These are phyloP conservation scores for Monopterus albus DNA, from an alignment of 2,113 vertebrate species.

Conservation along the genomic window DNA sequence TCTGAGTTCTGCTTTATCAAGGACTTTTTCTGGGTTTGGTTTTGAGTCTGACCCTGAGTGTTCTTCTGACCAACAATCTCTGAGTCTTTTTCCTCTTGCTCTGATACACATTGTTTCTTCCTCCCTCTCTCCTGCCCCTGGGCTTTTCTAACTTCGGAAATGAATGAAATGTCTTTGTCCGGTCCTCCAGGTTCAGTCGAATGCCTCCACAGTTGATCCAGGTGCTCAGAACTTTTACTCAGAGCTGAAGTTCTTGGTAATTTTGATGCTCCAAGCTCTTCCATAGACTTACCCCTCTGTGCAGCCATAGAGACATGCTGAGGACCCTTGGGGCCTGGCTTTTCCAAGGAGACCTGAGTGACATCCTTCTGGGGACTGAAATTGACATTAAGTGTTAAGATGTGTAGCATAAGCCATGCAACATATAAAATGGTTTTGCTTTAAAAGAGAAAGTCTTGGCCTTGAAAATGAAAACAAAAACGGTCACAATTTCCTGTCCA, in stretches of 20 bases:
- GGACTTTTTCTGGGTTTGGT: constrained; percentile 50
- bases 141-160: constrained; percentile 31
- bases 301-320: constrained; percentile 61
- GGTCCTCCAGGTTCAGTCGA: constrained; percentile 5
- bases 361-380: constrained; percentile 62
- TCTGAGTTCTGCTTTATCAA: constrained; percentile 54
- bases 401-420: not conserved
- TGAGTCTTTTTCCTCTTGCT: constrained; percentile 32
- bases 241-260: constrained; percentile 52
- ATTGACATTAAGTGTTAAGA: constrained; percentile 17
- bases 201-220: constrained; percentile 65
- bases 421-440: constrained; percentile 3
- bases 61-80: constrained; percentile 37
- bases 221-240: constrained; percentile 83
- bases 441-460: not conserved
- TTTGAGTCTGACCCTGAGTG: constrained; percentile 54
- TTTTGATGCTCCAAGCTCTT: constrained; percentile 75
- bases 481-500: not conserved
- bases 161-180: constrained; percentile 41
- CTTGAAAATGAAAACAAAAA: constrained; percentile 7
- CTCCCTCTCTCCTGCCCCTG: constrained; percentile 19
- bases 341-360: constrained; percentile 12
- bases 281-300: constrained; percentile 83
- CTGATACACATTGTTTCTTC: not conserved
- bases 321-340: constrained; percentile 40